phyloP scores from a whole-genome alignment of 2,888 invertebrate species.

The Apodemia mormo region DNA sequence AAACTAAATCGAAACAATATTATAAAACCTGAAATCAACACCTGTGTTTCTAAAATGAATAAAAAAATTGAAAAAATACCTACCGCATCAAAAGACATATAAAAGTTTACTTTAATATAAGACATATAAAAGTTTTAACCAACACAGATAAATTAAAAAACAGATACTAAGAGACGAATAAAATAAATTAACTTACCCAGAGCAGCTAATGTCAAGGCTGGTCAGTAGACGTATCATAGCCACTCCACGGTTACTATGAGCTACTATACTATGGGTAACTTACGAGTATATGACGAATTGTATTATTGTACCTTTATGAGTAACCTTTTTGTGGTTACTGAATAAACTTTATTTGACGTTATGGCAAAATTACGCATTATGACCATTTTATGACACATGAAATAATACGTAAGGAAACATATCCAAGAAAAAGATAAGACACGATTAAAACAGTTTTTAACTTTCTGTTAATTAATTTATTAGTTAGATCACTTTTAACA shows the following conservation, averaged over 20 bases:
- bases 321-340: neutral
- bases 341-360: neutral
- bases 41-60: neutral
- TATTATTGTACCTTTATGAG: neutral
- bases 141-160: slow-evolving; percentile 1
- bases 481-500: too few species aligned
- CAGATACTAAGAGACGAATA: neutral
- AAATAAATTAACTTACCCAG: neutral
- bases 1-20: too few species aligned
- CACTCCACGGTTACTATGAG: neutral
- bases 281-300: neutral
- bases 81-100: neutral
- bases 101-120: neutral
- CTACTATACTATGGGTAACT: neutral
- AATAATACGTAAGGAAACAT: too few species aligned
- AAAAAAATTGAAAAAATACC: neutral
- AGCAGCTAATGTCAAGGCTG: slow-evolving; percentile 11
- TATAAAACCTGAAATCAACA: neutral
- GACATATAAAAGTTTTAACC: neutral
- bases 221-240: neutral
- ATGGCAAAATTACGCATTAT: too few species aligned
- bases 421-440: too few species aligned
- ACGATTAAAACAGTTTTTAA: too few species aligned
- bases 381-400: too few species aligned
- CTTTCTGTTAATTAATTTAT: too few species aligned